A percentile compares a stretch with the other conserved stretches of the same genome.
These are phyloP conservation scores for Gymnobelideus leadbeateri DNA, from an alignment of 2,113 vertebrate species.

Conservation along the genomic window DNA sequence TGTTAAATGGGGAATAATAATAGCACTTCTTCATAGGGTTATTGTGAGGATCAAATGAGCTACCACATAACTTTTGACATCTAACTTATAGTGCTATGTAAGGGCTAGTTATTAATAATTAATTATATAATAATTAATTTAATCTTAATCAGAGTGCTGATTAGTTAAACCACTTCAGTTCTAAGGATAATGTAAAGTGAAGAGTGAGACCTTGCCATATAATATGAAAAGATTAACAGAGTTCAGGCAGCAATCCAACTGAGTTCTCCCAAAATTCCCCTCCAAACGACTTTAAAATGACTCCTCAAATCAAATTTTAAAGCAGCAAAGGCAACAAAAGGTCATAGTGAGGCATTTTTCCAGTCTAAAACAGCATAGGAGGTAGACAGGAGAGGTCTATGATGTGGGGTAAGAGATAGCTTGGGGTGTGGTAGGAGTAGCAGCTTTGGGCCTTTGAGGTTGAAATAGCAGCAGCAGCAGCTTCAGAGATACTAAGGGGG, in stretches of 20 bases:
- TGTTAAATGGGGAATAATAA: neutral
- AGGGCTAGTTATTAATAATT: neutral
- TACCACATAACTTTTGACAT: neutral
- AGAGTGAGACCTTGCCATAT: constrained; percentile 26
- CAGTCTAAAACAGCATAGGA: neutral
- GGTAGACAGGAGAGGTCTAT: neutral
- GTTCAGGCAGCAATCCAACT: no score
- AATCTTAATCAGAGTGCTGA: neutral
- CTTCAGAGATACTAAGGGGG: neutral
- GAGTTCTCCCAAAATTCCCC: no score
- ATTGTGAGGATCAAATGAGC: neutral
- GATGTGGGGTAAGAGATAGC: neutral
- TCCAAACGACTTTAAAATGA: no score
- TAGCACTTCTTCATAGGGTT: neutral
- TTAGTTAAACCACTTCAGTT: neutral
- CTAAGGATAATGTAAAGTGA: constrained; percentile 37
- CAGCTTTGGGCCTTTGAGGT: neutral
- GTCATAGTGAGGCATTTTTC: neutral
- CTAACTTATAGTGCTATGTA: neutral
- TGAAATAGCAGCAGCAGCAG: neutral
- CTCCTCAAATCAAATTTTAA: no score
- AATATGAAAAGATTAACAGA: constrained; percentile 10
- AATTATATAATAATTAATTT: neutral
- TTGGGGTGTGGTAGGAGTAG: neutral
- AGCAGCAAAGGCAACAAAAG: no score